Conservation (phyloP, 2,888 invertebrate species). For the Eugnorisma glareosa region DNA sequence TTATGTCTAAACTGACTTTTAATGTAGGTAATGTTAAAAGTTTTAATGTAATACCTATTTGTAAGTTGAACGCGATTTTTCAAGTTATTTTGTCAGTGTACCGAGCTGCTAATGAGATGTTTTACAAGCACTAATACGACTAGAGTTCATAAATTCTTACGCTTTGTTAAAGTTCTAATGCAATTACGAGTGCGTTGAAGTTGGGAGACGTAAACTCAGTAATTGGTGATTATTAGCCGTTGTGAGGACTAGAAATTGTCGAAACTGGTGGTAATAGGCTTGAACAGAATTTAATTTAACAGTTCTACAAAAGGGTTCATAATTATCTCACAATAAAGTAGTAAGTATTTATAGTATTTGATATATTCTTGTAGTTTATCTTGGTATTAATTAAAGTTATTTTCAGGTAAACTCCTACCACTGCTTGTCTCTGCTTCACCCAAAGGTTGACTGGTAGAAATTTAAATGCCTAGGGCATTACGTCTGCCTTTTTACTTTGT, state of each 20-base stretch:
- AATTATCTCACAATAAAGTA: not conserved
- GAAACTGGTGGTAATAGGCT: slow-evolving; percentile 7
- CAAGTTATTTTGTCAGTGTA: slow-evolving; percentile 63
- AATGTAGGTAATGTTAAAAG: slow-evolving; percentile 81
- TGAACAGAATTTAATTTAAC: slow-evolving; percentile 16
- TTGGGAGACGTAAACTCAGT: slow-evolving; percentile 24
- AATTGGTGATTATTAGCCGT: slow-evolving; percentile 35
- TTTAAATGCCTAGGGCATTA: too few relatives aligned
- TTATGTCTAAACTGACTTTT: slow-evolving; percentile 86
- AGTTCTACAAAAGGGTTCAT: slow-evolving; percentile 2
- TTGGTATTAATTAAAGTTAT: too few relatives aligned
- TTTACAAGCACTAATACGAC: slow-evolving; percentile 54
- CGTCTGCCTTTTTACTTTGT: too few relatives aligned
- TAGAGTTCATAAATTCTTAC: slow-evolving; percentile 41
- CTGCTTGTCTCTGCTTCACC: too few relatives aligned
- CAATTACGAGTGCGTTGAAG: slow-evolving; percentile 39
- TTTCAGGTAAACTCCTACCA: too few relatives aligned
- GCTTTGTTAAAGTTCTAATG: slow-evolving; percentile 43
- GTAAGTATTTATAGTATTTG: too few relatives aligned
- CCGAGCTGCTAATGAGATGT: slow-evolving; percentile 62
- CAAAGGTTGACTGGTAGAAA: too few relatives aligned
- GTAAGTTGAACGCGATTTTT: slow-evolving; percentile 69
- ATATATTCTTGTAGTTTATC: too few relatives aligned
- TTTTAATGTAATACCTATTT: slow-evolving; percentile 79
- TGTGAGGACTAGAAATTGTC: not conserved